Evolutionary conservation across 2,888 invertebrate genomes (phyloP).

Genomic region (Thymelicus acteon): DNA sequence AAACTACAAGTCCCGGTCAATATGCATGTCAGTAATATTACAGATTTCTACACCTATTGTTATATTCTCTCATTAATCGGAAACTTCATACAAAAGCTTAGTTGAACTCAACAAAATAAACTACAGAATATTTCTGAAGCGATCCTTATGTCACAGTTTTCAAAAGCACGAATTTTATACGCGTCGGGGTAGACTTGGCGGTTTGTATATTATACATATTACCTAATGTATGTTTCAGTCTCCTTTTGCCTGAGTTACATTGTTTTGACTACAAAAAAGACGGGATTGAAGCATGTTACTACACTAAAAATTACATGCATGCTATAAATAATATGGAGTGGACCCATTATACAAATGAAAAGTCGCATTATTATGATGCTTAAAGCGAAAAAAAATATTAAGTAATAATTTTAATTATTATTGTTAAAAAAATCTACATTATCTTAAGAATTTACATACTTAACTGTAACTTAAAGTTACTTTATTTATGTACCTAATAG

Average conservation of each 20-base stretch:
- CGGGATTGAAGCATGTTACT: slow-evolving; percentile 12
- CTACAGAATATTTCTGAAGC: slow-evolving; percentile 67
- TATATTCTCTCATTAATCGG: slow-evolving; percentile 66
- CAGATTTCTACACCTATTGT: slow-evolving; percentile 57
- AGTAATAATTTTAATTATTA: too few species aligned
- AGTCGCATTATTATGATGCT: too few species aligned
- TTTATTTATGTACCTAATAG: too few species aligned
- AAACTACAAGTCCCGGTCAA: slow-evolving; percentile 44
- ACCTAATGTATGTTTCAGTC: slow-evolving; percentile 27
- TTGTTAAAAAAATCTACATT: too few species aligned
- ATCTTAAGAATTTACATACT: too few species aligned
- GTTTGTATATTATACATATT: slow-evolving; percentile 31
- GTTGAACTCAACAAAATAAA: slow-evolving; percentile 59
- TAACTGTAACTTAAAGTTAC: too few species aligned
- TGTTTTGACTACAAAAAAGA: background rate
- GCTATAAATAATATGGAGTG: too few species aligned
- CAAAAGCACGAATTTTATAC: slow-evolving; percentile 58
- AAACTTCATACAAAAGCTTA: slow-evolving; percentile 61
- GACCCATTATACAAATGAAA: too few species aligned
- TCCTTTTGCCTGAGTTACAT: slow-evolving; percentile 21
- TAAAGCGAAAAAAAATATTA: too few species aligned
- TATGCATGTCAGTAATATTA: slow-evolving; percentile 44
- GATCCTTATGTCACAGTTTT: slow-evolving; percentile 64
- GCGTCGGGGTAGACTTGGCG: slow-evolving; percentile 53
- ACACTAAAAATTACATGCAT: too few species aligned